Conservation (phyloP, 2,797 vertebrate species). For the Eremophila alpestris region DNA sequence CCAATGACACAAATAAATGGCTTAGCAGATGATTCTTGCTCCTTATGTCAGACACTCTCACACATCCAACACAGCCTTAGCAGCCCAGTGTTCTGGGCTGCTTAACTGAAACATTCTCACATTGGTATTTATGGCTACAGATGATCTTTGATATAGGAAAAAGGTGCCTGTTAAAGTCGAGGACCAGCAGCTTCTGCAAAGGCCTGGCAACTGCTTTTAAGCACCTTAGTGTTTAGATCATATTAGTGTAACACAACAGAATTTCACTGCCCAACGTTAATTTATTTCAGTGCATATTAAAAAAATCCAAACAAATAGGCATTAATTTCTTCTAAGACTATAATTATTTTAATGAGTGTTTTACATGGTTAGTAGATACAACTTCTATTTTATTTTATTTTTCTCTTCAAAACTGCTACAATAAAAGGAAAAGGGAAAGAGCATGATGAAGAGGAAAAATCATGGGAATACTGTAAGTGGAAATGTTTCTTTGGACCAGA, state of each 20-base stretch:
- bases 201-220: neutral
- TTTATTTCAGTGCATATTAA: neutral
- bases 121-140: neutral
- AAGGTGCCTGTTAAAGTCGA: too few relatives aligned
- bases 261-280: neutral
- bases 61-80: neutral
- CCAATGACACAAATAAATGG: neutral
- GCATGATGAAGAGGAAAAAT: neutral
- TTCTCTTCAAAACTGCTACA: neutral
- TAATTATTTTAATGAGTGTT: neutral
- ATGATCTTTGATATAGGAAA: neutral
- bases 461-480: neutral
- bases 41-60: neutral
- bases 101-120: neutral
- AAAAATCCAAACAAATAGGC: neutral
- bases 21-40: neutral
- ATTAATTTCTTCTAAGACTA: neutral
- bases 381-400: neutral
- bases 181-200: neutral
- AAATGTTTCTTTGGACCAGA: neutral
- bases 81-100: neutral
- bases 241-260: neutral
- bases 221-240: neutral
- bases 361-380: neutral
- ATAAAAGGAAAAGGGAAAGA: neutral